A percentile compares a stretch with the other conserved stretches of the same genome.
Evolutionary conservation across 1,140 invertebrate species (phyloP).

Genomic region (Diploscapter pachys): DNA sequence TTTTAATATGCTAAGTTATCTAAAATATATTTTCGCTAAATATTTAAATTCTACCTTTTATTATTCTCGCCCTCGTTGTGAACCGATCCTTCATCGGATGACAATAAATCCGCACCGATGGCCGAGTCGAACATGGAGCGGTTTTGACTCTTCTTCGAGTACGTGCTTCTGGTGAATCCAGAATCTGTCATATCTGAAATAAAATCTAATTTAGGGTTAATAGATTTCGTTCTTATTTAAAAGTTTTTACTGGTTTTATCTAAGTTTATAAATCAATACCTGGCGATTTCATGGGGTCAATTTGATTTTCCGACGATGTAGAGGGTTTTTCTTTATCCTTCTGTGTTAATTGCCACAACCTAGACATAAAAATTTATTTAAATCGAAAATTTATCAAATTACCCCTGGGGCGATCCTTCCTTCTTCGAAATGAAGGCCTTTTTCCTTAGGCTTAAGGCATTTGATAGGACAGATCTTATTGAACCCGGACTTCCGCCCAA

Average conservation of each 20-base stretch:
- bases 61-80: neutral
- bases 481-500: constrained; percentile 4
- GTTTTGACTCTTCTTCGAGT: constrained; percentile 15
- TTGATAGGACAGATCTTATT: neutral
- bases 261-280: neutral
- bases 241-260: constrained; percentile 7
- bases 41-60: neutral
- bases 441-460: neutral
- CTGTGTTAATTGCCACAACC: too few relatives aligned
- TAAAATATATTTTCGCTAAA: neutral
- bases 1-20: neutral
- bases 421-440: neutral
- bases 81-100: constrained; percentile 23
- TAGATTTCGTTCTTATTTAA: neutral
- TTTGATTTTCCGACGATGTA: constrained; percentile 6
- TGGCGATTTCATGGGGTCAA: neutral
- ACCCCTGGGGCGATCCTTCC: neutral
- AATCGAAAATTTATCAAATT: neutral
- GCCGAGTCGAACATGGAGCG: constrained; percentile 30
- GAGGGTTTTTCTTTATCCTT: neutral
- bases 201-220: too few relatives aligned
- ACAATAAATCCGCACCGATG: constrained; percentile 22
- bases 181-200: neutral
- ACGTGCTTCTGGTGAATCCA: constrained; percentile 12
- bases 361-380: too few relatives aligned